phyloP scores from a whole-genome alignment of 53 echinoderm and acorn worm genomes.

The Arbacia lixula region DNA sequence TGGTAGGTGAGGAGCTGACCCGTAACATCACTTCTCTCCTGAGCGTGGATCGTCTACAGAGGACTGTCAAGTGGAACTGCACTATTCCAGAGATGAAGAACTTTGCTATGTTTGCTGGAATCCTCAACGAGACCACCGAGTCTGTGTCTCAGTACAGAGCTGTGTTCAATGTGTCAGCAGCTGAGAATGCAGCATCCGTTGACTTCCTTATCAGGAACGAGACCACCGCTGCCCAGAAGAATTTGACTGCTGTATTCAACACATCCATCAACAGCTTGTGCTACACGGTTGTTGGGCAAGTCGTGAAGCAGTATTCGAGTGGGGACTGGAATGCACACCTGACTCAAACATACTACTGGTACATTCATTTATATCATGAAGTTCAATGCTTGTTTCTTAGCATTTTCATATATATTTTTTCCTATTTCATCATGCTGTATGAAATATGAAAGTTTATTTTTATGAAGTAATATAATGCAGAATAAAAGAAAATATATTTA shows the following conservation, averaged over 20 bases:
- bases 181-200: constrained; percentile 68
- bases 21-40: constrained; percentile 77
- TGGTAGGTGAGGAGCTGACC: constrained; percentile 63
- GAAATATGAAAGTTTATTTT: no score
- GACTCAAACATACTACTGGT: constrained; percentile 90
- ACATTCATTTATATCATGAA: background rate
- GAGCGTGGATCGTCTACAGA: constrained; percentile 74
- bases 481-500: no score
- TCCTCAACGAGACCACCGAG: constrained; percentile 70
- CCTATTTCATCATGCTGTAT: no score
- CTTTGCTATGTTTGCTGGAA: constrained; percentile 75
- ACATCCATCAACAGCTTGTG: constrained; percentile 67
- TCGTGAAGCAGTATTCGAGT: constrained; percentile 43
- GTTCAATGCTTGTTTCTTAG: background rate
- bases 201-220: constrained; percentile 72
- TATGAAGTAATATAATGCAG: no score
- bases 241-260: constrained; percentile 84
- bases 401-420: no score
- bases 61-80: constrained; percentile 81
- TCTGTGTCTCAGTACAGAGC: constrained; percentile 29
- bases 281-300: constrained; percentile 65
- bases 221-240: constrained; percentile 55
- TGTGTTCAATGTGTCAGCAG: constrained; percentile 75
- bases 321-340: constrained; percentile 68
- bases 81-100: constrained; percentile 82